A percentile compares a stretch with the other conserved stretches of the same genome.
Conservation (phyloP, 1,140 invertebrate genomes). For the Himalopsyche phryganea region DNA sequence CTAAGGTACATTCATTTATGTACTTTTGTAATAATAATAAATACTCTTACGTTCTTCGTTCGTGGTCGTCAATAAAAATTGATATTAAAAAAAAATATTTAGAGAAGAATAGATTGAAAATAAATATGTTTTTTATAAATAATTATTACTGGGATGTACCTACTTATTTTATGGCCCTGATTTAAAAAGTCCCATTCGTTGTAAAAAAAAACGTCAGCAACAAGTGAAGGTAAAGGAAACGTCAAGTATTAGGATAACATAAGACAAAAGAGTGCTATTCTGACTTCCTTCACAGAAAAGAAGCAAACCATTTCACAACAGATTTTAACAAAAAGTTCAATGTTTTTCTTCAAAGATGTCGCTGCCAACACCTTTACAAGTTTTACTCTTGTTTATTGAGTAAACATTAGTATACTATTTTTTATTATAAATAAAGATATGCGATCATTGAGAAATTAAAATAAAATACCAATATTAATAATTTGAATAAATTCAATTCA, state of each 20-base stretch:
- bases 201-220: conserved; percentile 14
- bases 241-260: conserved; percentile 23
- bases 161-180: conserved; percentile 10
- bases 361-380: no score
- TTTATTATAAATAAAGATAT: no score
- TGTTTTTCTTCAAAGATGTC: neutral
- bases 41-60: neutral
- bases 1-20: neutral
- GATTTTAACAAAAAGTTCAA: neutral
- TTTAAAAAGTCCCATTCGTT: conserved; percentile 15
- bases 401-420: no score
- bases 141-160: no score
- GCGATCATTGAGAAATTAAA: no score
- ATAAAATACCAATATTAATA: no score
- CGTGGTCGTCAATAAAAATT: neutral
- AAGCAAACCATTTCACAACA: conserved; percentile 2
- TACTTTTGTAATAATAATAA: no score
- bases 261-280: neutral
- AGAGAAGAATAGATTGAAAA: neutral
- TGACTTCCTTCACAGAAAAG: neutral
- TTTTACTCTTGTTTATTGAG: no score
- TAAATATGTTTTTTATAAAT: no score
- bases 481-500: no score
- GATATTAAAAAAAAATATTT: neutral
- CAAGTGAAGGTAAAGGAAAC: conserved; percentile 32